Conservation (phyloP, 2,113 vertebrate species). For the Mastomys coucha region DNA sequence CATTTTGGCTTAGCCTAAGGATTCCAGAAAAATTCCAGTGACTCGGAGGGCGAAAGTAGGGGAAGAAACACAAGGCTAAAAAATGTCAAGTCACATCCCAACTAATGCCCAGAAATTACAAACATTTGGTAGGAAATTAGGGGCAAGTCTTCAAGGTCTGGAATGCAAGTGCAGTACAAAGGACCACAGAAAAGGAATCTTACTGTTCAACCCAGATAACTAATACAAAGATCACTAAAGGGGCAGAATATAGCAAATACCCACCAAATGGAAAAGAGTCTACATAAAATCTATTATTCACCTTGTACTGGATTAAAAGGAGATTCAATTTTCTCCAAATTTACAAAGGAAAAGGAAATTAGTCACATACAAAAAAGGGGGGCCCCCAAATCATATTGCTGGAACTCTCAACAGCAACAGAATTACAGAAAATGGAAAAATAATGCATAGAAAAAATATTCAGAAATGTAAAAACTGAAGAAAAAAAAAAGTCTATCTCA, state of each 20-base stretch:
- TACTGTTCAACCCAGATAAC: background rate
- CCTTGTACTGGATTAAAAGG: background rate
- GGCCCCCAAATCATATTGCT: background rate
- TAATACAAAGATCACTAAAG: background rate
- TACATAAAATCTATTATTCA: background rate
- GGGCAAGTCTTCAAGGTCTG: background rate
- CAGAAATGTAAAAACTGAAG: conserved; percentile 8
- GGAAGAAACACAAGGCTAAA: background rate
- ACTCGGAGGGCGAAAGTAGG: background rate
- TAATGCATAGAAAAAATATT: background rate
- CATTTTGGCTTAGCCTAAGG: background rate
- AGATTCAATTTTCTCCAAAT: background rate
- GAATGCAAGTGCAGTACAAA: background rate
- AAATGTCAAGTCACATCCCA: background rate
- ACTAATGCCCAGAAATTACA: background rate
- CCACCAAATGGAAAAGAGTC: background rate
- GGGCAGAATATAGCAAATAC: background rate
- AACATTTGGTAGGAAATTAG: background rate
- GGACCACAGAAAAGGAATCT: background rate
- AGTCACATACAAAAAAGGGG: background rate
- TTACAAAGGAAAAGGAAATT: background rate
- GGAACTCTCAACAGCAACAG: background rate
- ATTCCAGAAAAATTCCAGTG: conserved; percentile 2
- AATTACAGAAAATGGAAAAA: background rate
- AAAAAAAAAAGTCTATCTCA: background rate